These are phyloP conservation scores for Olivierus martensii DNA, from an alignment of 1,140 invertebrate genomes.

Conservation along the genomic window DNA sequence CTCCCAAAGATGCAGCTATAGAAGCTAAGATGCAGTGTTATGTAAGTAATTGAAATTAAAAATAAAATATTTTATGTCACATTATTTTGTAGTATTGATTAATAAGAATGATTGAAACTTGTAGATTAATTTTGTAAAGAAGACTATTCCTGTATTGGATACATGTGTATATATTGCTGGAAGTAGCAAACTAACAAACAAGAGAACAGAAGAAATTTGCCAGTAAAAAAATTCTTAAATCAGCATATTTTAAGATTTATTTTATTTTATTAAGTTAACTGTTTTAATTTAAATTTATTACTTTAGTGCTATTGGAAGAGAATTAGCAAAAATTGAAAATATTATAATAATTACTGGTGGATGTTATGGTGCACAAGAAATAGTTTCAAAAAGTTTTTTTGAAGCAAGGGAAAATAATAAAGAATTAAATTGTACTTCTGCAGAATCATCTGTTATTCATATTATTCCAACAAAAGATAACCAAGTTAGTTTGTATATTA, in stretches of 20 bases:
- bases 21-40: slow-evolving; percentile 26
- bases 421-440: background rate
- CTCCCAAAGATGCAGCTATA: slow-evolving; percentile 21
- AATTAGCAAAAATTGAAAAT: slow-evolving; percentile 25
- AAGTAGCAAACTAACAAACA: slow-evolving; percentile 16
- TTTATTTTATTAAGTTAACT: no score
- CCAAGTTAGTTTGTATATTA: background rate
- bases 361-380: slow-evolving; percentile 26
- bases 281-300: background rate
- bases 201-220: slow-evolving; percentile 22
- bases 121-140: slow-evolving; percentile 24
- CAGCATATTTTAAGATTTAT: no score
- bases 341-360: slow-evolving; percentile 30
- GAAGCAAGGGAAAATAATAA: slow-evolving; percentile 16
- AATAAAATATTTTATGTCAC: no score
- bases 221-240: no score
- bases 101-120: background rate
- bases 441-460: slow-evolving; percentile 18
- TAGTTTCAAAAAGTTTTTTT: slow-evolving; percentile 22
- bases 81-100: no score
- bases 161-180: slow-evolving; percentile 29
- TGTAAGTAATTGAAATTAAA: slow-evolving; percentile 22
- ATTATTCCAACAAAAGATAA: slow-evolving; percentile 21
- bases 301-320: slow-evolving; percentile 25
- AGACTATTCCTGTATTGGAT: slow-evolving; percentile 18